These are phyloP conservation scores for Ypsolopha scabrella DNA, from an alignment of 2,888 invertebrate species.

Conservation along the genomic window DNA sequence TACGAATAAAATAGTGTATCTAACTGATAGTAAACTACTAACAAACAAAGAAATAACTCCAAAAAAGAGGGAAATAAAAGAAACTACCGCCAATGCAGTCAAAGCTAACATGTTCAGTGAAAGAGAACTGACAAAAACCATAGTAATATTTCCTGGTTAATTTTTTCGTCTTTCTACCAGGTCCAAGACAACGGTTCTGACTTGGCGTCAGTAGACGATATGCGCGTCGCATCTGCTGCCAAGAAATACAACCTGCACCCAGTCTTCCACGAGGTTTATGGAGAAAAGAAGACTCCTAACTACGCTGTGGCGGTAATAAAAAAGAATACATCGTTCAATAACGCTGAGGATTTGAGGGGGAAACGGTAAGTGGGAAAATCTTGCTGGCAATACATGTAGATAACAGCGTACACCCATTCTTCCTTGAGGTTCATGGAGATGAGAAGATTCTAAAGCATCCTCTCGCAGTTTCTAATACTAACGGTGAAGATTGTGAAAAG, in stretches of 20 bases:
- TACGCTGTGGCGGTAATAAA: slow-evolving; percentile 77
- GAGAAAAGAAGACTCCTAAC: slow-evolving; percentile 60
- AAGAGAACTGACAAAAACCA: neutral
- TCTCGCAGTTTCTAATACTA: too few species aligned
- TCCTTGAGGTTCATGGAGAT: too few species aligned
- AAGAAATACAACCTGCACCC: slow-evolving; percentile 71
- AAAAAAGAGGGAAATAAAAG: too few species aligned
- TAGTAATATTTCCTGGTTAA: slow-evolving; percentile 4
- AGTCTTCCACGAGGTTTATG: slow-evolving; percentile 75
- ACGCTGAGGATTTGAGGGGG: slow-evolving; percentile 72
- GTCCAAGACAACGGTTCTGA: slow-evolving; percentile 79
- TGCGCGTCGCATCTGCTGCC: slow-evolving; percentile 60
- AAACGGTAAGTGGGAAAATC: slow-evolving; percentile 60
- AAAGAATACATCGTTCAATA: slow-evolving; percentile 64
- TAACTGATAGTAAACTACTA: too few species aligned
- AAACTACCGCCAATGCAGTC: too few species aligned
- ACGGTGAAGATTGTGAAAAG: too few species aligned
- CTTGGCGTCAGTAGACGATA: slow-evolving; percentile 76
- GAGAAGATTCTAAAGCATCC: too few species aligned
- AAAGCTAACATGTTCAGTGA: too few species aligned
- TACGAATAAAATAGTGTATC: too few species aligned
- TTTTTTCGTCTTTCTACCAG: slow-evolving; percentile 19
- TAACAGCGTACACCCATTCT: too few species aligned
- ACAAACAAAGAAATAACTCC: too few species aligned
- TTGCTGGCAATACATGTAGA: neutral